Base-by-base conservation (phyloP, 2,113 vertebrate species). In the Gila orcuttii region DNA sequence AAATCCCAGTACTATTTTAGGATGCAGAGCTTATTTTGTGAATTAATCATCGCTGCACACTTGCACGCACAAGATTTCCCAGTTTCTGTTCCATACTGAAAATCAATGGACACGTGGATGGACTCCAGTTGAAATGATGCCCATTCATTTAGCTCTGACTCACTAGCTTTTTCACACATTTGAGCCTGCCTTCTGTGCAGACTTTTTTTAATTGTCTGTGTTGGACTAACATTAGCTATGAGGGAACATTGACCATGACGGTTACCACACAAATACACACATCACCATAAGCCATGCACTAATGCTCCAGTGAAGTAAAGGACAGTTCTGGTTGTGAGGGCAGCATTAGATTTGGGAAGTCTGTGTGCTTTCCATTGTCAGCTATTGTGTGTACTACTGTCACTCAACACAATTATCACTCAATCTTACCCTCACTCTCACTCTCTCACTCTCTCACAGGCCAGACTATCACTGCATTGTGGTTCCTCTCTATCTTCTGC, bases 351-450 rank as follows among this genome's bases (percentile, higher is more conserved):
- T 31, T 31, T 8, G 10, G 19, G 50, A 28, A 78, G 33, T 78
- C 47, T 78, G 50, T 55, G 75, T 47, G 73, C 68, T 50, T 78
- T n/a, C 28, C 21, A 19, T 31, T 62, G 47, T 55, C 39, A 60
- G 82, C 36, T 47, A 28, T 28, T 52, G 57, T 3, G 57, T 76
- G 57, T 28, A 28, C 28, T 76, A 84, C 59, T 68, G 74, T 85
- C 84, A 85, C 74, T 85, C 74, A 68, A 68, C 74, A 50, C 57
- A 74, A 73, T 71, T 52, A 83, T 45, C 69, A 39, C 6, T 7
- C 36, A 28, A 28, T 39, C 36, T 39, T 3, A 0, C 33, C 4
- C 33, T 36, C 33, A 4, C 39, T 39, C 39, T 39, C 6, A 1
- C 39, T 39, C 39, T 7, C 39, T 39, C 39, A 0, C 6, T 39